A percentile compares a stretch with the other conserved stretches of the same genome.
phyloP scores from a whole-genome alignment of 1,140 invertebrate species.

The Amphibalanus amphitrite region DNA sequence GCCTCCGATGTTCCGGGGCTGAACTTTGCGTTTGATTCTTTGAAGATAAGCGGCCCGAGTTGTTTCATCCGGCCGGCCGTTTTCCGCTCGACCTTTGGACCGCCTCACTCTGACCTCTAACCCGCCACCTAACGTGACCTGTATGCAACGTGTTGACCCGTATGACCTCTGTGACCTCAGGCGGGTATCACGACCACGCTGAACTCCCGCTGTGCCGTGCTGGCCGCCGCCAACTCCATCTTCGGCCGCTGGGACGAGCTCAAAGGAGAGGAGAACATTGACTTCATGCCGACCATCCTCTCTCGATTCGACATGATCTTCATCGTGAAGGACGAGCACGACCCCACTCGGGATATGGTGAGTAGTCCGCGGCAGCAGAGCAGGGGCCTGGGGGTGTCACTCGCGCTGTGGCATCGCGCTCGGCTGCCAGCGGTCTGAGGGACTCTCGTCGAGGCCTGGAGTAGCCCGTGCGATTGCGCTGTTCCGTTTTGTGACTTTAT shows the following conservation, averaged over 20 bases:
- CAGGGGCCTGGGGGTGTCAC: constrained; percentile 19
- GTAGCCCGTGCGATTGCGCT: no score
- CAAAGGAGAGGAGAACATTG: constrained; percentile 96
- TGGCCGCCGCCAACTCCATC: constrained; percentile 96
- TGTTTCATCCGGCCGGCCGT: no score
- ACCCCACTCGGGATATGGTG: constrained; percentile 70
- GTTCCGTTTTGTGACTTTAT: no score
- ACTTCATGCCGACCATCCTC: constrained; percentile 99
- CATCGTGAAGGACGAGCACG: constrained; percentile 95
- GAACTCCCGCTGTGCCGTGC: constrained; percentile 92
- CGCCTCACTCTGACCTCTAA: no score
- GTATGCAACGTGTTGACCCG: no score
- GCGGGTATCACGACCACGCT: constrained; percentile 97
- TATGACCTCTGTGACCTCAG: background rate
- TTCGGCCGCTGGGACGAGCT: constrained; percentile 98
- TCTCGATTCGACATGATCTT: constrained; percentile 99
- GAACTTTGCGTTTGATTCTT: no score
- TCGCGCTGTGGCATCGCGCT: background rate
- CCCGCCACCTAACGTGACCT: no score
- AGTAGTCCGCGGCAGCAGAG: constrained; percentile 16
- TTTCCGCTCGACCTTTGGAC: no score
- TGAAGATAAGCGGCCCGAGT: no score
- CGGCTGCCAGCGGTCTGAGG: no score
- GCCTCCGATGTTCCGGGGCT: no score
- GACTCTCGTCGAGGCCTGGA: no score